Evolutionary conservation across 2,797 vertebrate species (phyloP), one percentile per base, ranked within the genome.

Genomic region (Mus spretus): DNA sequence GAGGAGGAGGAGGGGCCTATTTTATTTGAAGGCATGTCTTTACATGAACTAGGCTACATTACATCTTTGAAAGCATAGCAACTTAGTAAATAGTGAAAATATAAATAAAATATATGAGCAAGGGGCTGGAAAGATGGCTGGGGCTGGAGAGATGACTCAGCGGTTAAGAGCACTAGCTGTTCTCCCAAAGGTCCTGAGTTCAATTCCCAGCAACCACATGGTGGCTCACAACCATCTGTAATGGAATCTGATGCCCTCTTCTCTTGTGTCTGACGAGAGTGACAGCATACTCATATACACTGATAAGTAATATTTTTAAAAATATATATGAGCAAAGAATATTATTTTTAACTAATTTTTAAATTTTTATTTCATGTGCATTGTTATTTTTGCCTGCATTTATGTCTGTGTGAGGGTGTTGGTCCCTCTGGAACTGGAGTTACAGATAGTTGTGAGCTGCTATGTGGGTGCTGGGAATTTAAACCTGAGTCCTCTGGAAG

Each of bases 101-200:
- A 14, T 78, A 22, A 90, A 83, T 14, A 85, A 93, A 91, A 91
- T 26, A 59, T 9, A 84, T 59, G 15, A 94, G 67, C 22, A 79
- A 82, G 53, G 12, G 53, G 53, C 53, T 53, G 11, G 53, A 53
- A 13, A 53, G 53, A 53, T 53, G 53, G 53, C 47, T 47, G 47
- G 47, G 47, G 47, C 47, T 47, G 7, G 47, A 47, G 47, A 47
- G 47, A 47, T 47, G 47, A 47, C 53, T 53, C 53, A 53, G 53
- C 12, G 9, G 53, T 53, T 53, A 53, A 53, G 53, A 53, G 53
- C 53, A 53, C 53, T 53, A 1, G 53, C 13, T 53, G 53, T 53
- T 53, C 53, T 53, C 53, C 47, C 53, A 53, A 53, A 53, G 53
- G 53, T 53, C 53, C 53, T 53, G 53, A 53, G 53, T 53, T 53